phyloP scores from a whole-genome alignment of 1,140 invertebrate species.

The Drosophila kanapiae region DNA sequence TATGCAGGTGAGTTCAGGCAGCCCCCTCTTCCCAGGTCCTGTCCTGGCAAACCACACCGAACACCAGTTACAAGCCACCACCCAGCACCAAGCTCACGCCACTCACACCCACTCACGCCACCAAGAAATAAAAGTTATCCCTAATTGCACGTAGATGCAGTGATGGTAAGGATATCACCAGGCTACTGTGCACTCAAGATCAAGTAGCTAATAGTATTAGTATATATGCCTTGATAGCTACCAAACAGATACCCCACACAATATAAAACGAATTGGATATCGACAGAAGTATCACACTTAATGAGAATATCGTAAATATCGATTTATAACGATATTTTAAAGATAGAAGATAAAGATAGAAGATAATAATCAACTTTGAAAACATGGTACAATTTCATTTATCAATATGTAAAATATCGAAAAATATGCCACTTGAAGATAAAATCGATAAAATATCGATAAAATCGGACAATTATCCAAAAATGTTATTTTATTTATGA shows the following conservation, averaged over 20 bases:
- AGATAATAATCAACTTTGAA: no score
- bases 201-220: background rate
- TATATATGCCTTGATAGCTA: background rate
- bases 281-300: no score
- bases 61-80: constrained; percentile 12
- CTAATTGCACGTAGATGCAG: constrained; percentile 29
- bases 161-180: constrained; percentile 16
- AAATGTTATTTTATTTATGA: no score
- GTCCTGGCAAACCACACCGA: background rate
- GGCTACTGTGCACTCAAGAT: background rate
- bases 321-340: background rate
- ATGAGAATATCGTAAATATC: background rate
- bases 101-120: constrained; percentile 29
- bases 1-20: constrained; percentile 75
- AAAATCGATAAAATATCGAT: no score
- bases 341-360: no score
- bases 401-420: no score
- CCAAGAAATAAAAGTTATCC: background rate
- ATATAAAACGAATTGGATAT: background rate
- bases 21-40: no score
- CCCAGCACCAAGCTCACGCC: constrained; percentile 20
- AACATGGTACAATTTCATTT: no score
- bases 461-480: no score
- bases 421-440: no score
- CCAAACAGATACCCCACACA: background rate